These are phyloP conservation scores for Matsumyia berberina DNA, from an alignment of 2,888 invertebrate genomes.

Conservation along the genomic window DNA sequence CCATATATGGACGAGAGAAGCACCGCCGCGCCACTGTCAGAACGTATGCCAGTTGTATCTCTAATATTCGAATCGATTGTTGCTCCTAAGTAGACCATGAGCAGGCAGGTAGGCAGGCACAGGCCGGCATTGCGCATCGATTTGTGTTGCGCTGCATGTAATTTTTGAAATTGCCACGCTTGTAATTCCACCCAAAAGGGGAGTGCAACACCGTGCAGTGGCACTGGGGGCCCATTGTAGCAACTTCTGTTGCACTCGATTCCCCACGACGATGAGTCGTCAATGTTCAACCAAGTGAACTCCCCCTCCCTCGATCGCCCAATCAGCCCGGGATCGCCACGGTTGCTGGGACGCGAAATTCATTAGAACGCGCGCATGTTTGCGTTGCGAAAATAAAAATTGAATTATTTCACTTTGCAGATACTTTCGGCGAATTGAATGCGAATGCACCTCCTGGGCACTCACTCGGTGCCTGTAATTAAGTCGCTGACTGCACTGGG, in stretches of 20 bases:
- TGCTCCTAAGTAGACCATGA: constrained; percentile 66
- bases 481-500: constrained; percentile 4
- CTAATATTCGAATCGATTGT: constrained; percentile 65
- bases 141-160: constrained; percentile 72
- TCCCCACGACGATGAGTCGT: constrained; percentile 46
- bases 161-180: constrained; percentile 74
- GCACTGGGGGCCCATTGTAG: constrained; percentile 38
- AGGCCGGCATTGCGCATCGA: constrained; percentile 70
- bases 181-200: constrained; percentile 71
- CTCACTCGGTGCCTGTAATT: constrained; percentile 10
- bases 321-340: constrained; percentile 42
- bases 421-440: constrained; percentile 63
- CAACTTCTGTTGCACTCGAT: constrained; percentile 37
- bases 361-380: constrained; percentile 70
- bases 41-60: constrained; percentile 37
- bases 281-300: constrained; percentile 43
- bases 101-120: constrained; percentile 20
- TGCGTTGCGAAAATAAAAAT: constrained; percentile 71
- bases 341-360: constrained; percentile 42
- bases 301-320: neutral
- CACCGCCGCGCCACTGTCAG: constrained; percentile 13
- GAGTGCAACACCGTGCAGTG: constrained; percentile 68
- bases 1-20: neutral
- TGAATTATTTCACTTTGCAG: constrained; percentile 66
- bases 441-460: constrained; percentile 44